Conservation (phyloP, 2,113 vertebrate genomes). For the Oostethus manadensis region DNA sequence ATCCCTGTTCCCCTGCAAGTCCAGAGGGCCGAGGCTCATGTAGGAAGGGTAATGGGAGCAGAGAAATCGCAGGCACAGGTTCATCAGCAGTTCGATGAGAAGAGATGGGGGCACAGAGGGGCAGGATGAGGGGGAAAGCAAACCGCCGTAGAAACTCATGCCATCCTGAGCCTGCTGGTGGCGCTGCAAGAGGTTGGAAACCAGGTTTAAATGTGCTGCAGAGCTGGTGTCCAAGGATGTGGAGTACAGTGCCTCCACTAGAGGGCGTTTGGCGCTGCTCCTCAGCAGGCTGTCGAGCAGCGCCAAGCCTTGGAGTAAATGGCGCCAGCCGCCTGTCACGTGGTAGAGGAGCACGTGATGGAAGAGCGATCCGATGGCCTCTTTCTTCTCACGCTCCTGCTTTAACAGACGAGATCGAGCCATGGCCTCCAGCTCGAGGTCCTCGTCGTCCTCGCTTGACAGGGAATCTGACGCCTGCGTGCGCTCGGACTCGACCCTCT, state of each 20-base stretch:
- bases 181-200: conserved; percentile 90
- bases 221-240: conserved; percentile 89
- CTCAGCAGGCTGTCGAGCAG: conserved; percentile 87
- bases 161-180: conserved; percentile 88
- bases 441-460: conserved; percentile 94
- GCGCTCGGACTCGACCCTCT: conserved; percentile 80
- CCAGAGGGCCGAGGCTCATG: conserved; percentile 74
- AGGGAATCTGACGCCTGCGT: conserved; percentile 91
- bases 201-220: conserved; percentile 85
- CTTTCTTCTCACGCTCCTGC: conserved; percentile 80
- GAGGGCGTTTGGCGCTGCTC: conserved; percentile 81
- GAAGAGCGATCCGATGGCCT: conserved; percentile 82
- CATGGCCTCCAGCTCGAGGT: conserved; percentile 84
- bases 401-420: conserved; percentile 73
- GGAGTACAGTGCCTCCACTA: conserved; percentile 81
- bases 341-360: conserved; percentile 85
- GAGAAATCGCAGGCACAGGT: conserved; percentile 86
- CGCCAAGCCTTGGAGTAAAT: conserved; percentile 83
- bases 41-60: conserved; percentile 89
- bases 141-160: conserved; percentile 84
- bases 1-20: conserved; percentile 86
- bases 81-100: conserved; percentile 86
- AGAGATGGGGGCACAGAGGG: conserved; percentile 75
- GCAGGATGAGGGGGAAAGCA: conserved; percentile 74
- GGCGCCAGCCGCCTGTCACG: conserved; percentile 80